These are phyloP conservation scores for Oncorhynchus kisutch DNA, from an alignment of 2,113 vertebrate genomes.

Conservation along the genomic window DNA sequence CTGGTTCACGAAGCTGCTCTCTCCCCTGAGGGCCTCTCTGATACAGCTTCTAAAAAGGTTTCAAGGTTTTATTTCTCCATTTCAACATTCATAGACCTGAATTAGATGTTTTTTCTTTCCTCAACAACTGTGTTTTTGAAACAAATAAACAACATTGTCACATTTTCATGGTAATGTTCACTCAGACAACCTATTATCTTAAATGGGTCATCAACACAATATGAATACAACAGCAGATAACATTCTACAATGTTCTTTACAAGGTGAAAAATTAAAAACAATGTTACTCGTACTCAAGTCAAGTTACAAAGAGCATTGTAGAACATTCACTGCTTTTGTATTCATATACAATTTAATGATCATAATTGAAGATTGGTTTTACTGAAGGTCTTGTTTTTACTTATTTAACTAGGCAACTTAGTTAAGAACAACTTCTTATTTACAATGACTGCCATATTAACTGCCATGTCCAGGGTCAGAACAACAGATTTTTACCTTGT, in stretches of 20 bases:
- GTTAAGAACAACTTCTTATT: no score
- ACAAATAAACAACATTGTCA: not conserved
- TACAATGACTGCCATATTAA: no score
- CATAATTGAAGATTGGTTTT: no score
- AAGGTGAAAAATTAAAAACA: not conserved
- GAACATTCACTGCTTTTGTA: no score
- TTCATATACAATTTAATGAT: no score
- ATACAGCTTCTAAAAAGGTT: constrained; percentile 6
- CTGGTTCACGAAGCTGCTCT: constrained; percentile 2
- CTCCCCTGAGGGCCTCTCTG: constrained; percentile 18
- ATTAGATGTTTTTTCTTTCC: not conserved
- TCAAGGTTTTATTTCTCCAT: not conserved
- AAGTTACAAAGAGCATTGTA: no score
- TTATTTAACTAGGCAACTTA: no score
- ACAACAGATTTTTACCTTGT: no score
- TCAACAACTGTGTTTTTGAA: not conserved
- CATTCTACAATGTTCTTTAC: not conserved
- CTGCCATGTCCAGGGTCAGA: no score
- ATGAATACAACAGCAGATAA: not conserved
- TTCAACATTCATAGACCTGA: not conserved
- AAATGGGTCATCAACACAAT: constrained; percentile 2
- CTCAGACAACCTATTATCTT: not conserved
- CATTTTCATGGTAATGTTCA: not conserved
- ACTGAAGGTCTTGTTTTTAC: no score
- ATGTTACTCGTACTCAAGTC: not conserved